Evolutionary conservation across 2,113 vertebrate genomes (phyloP), one percentile per base, ranked within the genome.

Genomic region (Octodon degus): DNA sequence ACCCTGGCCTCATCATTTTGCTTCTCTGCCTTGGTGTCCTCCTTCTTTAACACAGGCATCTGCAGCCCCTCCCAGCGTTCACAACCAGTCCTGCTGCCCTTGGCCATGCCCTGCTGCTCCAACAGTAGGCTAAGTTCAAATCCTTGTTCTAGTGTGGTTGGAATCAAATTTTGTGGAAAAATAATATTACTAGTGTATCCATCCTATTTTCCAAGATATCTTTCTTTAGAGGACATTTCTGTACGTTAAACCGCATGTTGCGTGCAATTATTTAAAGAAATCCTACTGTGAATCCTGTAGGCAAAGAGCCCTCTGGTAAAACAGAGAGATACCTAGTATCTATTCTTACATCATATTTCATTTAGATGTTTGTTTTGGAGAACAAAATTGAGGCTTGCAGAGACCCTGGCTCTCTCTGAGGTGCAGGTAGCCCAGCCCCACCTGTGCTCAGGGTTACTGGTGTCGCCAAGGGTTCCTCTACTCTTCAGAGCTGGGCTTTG

Each of bases 211-310:
- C 84, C 53, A 40, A 68, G 80, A 83, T 47, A 50, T 30, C 34
- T 74, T 34, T 74, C 37, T 68, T 34, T 67, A 58, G 83, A 53
- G 80, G 65, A 60, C 14, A 55, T 58, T 86, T 93, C 89, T 82
- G 37, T 34, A 9, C 53, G 63, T 68, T 37, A 87, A 65, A 60
- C 86, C 62, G 68, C n/a, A 72, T 72, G 37, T 30, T 86, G 62
- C 17, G 30, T 30, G 13, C 24, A 72, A 90, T 90, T 88, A 93
- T 93, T 91, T 91, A 94, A 96, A 86, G 65, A 93, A 85, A 87
- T 82, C 72, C 83, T 94, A 32, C 88, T 86, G 27, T 80, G 65
- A 90, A 40, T 93, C 76, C 68, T 95, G 68, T 55, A 91, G 81
- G 88, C 90, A 92, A 90, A 94, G 62, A 74, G 43, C n/a, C 70